Evolutionary conservation across 2,113 vertebrate genomes (phyloP), one percentile per base, ranked within the genome.

Genomic region (Pachyramphus minor): DNA sequence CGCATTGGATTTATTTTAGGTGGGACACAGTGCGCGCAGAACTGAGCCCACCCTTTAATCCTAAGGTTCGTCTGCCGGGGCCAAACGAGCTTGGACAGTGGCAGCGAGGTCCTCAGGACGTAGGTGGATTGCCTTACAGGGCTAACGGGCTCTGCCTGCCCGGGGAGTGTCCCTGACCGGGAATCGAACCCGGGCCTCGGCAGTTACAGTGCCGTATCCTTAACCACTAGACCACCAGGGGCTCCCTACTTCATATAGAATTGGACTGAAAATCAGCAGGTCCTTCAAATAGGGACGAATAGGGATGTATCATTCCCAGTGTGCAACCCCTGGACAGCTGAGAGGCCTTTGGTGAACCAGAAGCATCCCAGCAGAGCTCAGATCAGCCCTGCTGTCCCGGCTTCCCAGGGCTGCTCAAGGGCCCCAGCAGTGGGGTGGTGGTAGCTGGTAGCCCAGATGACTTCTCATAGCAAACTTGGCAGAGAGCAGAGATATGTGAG

Each of bases 321-420:
- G 19, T 14, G 42, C 42, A 90, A 27, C 2, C 7, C 24, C 14
- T 0, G 3, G 22, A 21, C 14, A 85, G 39, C 30, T 60, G 39
- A 90, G 50, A 64, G 23, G 23, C 21, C 50, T 77, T 79, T 63
- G 80, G 44, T 72, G 56, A 78, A 24, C 17, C 8, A 2, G 11
- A 78, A 74, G 13, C 35, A 30, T 1, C 3, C 67, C 22, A n/a
- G 14, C 0, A 0, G 2, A 63, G 17, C 23, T 82, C 39, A n/a
- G 64, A 27, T 67, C 3, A 28, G 2, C 49, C 66, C 20, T 60
- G 42, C 74, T n/a, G 73, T 53, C 17, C 41, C 49, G 60, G 15
- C 24, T 72, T 44, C 64, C 52, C 2, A 3, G 3, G 47, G 60
- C 56, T 72, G 59, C 77, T 56, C 67, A 15, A 78, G 33, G 47